phyloP scores from a whole-genome alignment of 2,888 invertebrate genomes.

The Polydrusus cervinus region DNA sequence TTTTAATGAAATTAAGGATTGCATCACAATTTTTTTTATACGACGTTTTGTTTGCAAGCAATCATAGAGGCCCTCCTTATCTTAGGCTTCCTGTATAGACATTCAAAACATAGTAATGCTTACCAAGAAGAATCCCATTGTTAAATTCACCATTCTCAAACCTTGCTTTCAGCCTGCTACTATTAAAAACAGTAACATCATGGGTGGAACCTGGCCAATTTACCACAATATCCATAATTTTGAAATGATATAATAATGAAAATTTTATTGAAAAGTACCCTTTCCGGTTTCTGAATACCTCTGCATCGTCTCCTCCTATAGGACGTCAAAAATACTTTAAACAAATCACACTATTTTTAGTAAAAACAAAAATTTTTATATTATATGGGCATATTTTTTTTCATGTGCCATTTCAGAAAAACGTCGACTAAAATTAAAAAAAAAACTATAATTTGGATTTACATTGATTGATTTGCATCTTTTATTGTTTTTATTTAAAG shows the following conservation, averaged over 20 bases:
- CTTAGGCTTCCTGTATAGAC: background rate
- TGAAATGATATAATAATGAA: background rate
- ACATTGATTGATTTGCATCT: too few species aligned
- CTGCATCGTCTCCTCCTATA: conserved; percentile 1
- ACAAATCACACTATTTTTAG: background rate
- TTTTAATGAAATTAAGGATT: background rate
- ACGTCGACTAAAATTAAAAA: too few species aligned
- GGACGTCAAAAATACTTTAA: background rate
- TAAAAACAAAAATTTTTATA: background rate
- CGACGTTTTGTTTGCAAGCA: background rate
- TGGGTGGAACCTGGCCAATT: too few species aligned
- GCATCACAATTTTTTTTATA: background rate
- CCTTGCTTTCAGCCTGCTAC: background rate
- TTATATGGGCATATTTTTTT: too few species aligned
- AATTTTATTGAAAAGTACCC: background rate
- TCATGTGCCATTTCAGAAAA: too few species aligned
- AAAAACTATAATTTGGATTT: too few species aligned
- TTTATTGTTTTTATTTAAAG: too few species aligned
- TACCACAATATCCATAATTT: background rate
- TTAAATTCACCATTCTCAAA: conserved; percentile 18
- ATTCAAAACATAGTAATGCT: conserved; percentile 1
- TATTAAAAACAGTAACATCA: conserved; percentile 24
- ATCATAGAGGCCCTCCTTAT: background rate
- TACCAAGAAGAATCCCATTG: conserved; percentile 1
- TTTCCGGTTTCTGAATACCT: background rate